Evolutionary conservation across 30 jellyfish, hydroid and myxozoan species (phyloP).

Genomic region (Turritopsis rubra): DNA sequence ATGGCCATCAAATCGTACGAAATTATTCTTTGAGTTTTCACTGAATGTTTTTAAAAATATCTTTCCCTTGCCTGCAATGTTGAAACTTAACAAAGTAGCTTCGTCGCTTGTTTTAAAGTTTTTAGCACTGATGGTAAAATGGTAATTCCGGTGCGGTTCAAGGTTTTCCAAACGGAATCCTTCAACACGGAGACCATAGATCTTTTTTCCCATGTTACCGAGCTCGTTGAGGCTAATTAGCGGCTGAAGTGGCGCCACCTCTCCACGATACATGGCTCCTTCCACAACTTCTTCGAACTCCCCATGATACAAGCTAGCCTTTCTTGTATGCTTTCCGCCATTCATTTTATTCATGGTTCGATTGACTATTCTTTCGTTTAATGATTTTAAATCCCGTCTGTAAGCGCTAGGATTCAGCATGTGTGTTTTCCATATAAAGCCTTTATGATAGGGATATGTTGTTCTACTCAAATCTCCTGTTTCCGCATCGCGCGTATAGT

Average conservation of each 20-base stretch:
- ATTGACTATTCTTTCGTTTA: slow-evolving; percentile 10
- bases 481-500: slow-evolving; percentile 18
- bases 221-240: background rate
- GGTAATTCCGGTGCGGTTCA: slow-evolving; percentile 4
- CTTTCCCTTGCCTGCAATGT: slow-evolving; percentile 21
- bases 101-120: slow-evolving; percentile 4
- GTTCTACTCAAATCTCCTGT: slow-evolving; percentile 17
- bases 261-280: slow-evolving; percentile 42
- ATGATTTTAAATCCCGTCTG: slow-evolving; percentile 4
- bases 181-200: background rate
- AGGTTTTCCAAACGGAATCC: slow-evolving; percentile 24
- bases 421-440: slow-evolving; percentile 39
- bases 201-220: background rate
- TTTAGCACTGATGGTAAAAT: slow-evolving; percentile 10
- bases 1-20: slow-evolving; percentile 21
- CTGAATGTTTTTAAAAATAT: slow-evolving; percentile 24
- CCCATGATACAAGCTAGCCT: background rate
- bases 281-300: background rate
- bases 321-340: background rate
- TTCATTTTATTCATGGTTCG: background rate
- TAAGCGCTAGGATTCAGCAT: slow-evolving; percentile 28
- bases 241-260: slow-evolving; percentile 13
- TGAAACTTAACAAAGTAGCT: background rate
- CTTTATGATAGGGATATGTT: slow-evolving; percentile 33
- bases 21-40: background rate